These are phyloP conservation scores for Agrotis puta DNA, from an alignment of 2,888 invertebrate genomes.

Conservation along the genomic window DNA sequence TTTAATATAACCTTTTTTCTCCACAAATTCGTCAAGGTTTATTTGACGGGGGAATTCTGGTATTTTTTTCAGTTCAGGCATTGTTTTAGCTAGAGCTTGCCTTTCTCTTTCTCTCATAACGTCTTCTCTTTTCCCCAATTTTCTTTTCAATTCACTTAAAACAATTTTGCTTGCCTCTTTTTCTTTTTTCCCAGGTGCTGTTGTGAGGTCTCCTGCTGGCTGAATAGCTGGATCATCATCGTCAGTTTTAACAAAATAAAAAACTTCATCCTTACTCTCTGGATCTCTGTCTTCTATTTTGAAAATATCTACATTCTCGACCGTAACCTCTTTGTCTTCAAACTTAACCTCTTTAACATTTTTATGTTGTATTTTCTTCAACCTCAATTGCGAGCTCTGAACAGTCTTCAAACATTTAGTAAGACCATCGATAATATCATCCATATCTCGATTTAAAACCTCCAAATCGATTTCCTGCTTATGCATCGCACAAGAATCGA, in stretches of 20 bases:
- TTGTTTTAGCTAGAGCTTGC: constrained; percentile 86
- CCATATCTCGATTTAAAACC: constrained; percentile 82
- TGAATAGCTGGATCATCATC: constrained; percentile 74
- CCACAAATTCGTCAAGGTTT: constrained; percentile 74
- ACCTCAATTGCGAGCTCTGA: constrained; percentile 82
- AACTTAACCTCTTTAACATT: constrained; percentile 61
- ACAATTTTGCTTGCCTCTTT: constrained; percentile 83
- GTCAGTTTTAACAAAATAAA: constrained; percentile 86
- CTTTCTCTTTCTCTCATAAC: constrained; percentile 88
- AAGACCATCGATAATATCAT: constrained; percentile 81
- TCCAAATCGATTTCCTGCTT: constrained; percentile 81
- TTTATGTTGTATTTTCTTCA: constrained; percentile 83
- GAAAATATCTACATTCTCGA: constrained; percentile 71
- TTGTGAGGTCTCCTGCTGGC: constrained; percentile 77
- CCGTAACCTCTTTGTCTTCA: constrained; percentile 65
- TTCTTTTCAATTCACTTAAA: constrained; percentile 83
- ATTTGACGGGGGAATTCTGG: constrained; percentile 89
- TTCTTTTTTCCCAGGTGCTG: constrained; percentile 84
- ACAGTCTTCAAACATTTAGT: constrained; percentile 80
- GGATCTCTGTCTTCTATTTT: constrained; percentile 82
- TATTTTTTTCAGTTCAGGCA: constrained; percentile 83
- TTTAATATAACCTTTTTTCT: constrained; percentile 78
- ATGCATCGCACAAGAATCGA: constrained; percentile 85
- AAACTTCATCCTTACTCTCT: constrained; percentile 86
- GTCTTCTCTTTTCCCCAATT: constrained; percentile 86